These are phyloP conservation scores for Rhinoraja longicauda DNA, from an alignment of 2,797 vertebrate species.

Conservation along the genomic window DNA sequence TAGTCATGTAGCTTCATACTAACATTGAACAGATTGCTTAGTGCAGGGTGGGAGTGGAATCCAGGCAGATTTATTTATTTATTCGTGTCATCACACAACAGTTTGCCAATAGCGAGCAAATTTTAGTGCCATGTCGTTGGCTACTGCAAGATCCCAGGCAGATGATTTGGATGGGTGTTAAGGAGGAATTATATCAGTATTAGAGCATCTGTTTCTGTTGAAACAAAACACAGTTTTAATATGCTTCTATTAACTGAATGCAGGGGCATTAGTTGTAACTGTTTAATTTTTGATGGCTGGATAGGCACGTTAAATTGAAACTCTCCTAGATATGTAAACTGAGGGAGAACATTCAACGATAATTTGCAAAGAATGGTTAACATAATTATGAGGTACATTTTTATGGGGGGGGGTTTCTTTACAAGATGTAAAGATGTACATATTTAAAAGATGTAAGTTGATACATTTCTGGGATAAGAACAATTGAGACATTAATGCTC, in stretches of 20 bases:
- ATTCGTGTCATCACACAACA: too few relatives aligned
- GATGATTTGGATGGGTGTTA: slow-evolving; percentile 17
- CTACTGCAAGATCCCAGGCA: too few relatives aligned
- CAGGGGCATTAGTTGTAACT: slow-evolving; percentile 31
- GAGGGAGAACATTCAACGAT: background rate
- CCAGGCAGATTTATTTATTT: too few relatives aligned
- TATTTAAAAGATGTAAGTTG: background rate
- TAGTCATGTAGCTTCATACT: background rate
- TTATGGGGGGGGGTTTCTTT: background rate
- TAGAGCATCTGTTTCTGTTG: background rate
- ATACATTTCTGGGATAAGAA: background rate
- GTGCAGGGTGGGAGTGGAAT: background rate
- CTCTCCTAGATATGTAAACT: slow-evolving; percentile 2
- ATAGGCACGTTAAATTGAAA: background rate
- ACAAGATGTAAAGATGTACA: background rate
- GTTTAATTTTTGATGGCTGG: background rate
- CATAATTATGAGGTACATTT: background rate
- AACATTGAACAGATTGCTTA: slow-evolving; percentile 11
- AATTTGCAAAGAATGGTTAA: background rate
- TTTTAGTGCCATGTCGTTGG: too few relatives aligned
- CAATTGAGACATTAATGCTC: background rate
- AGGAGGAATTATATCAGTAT: background rate
- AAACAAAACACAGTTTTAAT: background rate
- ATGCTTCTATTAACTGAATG: slow-evolving; percentile 24
- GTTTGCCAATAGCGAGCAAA: too few relatives aligned